A percentile compares a stretch with the other conserved stretches of the same genome.
phyloP scores from a whole-genome alignment of 37 sponge, comb jelly and placozoan species.

The Ianthella basta region DNA sequence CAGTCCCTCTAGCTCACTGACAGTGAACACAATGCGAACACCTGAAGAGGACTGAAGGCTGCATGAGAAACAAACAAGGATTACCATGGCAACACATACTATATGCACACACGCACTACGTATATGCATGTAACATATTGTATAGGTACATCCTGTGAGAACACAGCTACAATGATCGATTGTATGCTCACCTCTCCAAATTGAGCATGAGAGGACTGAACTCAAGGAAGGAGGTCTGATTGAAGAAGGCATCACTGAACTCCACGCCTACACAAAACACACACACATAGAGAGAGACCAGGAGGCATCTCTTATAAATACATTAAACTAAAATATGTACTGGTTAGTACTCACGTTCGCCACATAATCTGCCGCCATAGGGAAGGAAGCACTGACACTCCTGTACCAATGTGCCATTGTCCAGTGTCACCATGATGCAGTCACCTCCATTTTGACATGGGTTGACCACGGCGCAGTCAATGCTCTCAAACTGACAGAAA shows the following conservation, averaged over 20 bases:
- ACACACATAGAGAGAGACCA: background rate
- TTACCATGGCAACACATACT: background rate
- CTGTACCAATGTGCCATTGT: slow-evolving; percentile 15
- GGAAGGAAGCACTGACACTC: slow-evolving; percentile 71
- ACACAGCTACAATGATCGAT: background rate
- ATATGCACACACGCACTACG: too few species aligned
- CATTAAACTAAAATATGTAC: background rate
- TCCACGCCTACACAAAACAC: slow-evolving; percentile 38
- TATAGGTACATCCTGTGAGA: too few species aligned
- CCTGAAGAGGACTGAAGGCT: slow-evolving; percentile 29
- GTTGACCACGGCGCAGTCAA: slow-evolving; percentile 1
- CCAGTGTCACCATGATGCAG: background rate
- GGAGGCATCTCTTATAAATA: background rate
- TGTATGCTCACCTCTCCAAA: background rate
- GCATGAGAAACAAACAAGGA: background rate
- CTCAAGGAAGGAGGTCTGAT: slow-evolving; percentile 45
- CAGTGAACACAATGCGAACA: slow-evolving; percentile 37
- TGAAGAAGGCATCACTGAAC: slow-evolving; percentile 43
- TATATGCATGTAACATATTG: too few species aligned
- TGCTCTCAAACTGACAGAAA: slow-evolving; percentile 44
- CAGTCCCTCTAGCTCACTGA: slow-evolving; percentile 44
- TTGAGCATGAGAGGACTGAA: background rate
- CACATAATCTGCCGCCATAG: slow-evolving; percentile 50
- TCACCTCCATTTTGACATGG: slow-evolving; percentile 51
- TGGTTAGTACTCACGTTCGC: slow-evolving; percentile 44